Conservation (phyloP, 2,113 vertebrate genomes). For the Apodemus sylvaticus region DNA sequence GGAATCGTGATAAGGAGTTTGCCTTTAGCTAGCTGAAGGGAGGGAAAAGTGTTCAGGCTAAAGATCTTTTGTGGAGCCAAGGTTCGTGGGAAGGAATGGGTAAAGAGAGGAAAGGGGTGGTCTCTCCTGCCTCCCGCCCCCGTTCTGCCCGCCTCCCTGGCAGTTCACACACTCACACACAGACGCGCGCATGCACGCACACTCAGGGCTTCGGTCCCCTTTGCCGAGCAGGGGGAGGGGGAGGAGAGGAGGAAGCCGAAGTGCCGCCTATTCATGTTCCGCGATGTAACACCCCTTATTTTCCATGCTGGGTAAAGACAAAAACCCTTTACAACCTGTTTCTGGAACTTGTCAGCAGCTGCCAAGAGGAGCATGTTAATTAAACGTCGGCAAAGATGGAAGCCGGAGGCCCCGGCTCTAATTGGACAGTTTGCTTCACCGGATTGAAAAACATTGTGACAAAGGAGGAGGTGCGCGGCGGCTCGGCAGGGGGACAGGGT, state of each 20-base stretch:
- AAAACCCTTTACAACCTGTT: conserved; percentile 88
- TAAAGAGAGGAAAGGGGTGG: conserved; percentile 5
- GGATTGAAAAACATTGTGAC: conserved; percentile 89
- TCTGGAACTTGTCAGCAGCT: conserved; percentile 88
- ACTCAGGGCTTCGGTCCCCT: background rate
- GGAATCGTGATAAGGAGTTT: background rate
- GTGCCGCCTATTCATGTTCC: conserved; percentile 85
- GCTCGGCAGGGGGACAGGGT: conserved; percentile 25
- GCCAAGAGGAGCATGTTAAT: conserved; percentile 89
- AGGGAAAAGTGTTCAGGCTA: background rate
- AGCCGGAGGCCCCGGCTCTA: conserved; percentile 86
- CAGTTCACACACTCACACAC: background rate
- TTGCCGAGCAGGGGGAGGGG: background rate
- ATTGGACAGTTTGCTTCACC: conserved; percentile 88
- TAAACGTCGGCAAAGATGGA: conserved; percentile 89
- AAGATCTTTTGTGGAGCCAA: conserved; percentile 50
- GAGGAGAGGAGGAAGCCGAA: conserved; percentile 78
- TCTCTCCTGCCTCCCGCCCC: background rate
- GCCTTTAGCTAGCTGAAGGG: background rate
- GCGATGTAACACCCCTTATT: conserved; percentile 86
- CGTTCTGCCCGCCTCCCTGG: background rate
- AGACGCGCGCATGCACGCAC: background rate
- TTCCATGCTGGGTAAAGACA: conserved; percentile 88
- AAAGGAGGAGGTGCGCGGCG: conserved; percentile 84
- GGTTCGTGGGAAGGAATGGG: conserved; percentile 61